These are phyloP conservation scores for Plotosus lineatus DNA, from an alignment of 2,113 vertebrate genomes.

Conservation along the genomic window DNA sequence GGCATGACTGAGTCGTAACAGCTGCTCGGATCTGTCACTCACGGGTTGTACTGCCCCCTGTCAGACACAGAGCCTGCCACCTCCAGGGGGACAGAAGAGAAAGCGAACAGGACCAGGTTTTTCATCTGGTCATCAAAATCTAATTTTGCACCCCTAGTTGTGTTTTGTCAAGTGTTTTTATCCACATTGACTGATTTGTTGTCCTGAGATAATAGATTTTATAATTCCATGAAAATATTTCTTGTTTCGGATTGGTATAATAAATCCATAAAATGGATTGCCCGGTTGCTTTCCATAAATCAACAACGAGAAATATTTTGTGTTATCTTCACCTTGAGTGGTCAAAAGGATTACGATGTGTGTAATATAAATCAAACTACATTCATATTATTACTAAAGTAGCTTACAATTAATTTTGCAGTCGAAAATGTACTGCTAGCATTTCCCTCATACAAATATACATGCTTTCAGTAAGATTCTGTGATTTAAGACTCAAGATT, in stretches of 20 bases:
- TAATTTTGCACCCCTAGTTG: neutral
- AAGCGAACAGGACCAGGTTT: neutral
- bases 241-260: too few species aligned
- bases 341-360: too few species aligned
- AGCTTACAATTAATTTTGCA: neutral
- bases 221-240: too few species aligned
- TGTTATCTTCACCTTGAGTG: too few species aligned
- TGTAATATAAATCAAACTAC: neutral
- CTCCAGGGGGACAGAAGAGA: constrained; percentile 48
- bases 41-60: constrained; percentile 57
- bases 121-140: neutral
- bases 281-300: too few species aligned
- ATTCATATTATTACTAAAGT: neutral
- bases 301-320: too few species aligned
- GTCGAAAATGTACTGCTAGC: neutral
- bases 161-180: too few species aligned
- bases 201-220: too few species aligned
- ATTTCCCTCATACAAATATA: too few species aligned
- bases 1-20: constrained; percentile 89
- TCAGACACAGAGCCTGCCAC: constrained; percentile 53
- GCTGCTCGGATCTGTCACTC: constrained; percentile 86
- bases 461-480: neutral
- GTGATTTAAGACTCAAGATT: neutral
- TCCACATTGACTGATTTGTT: too few species aligned
- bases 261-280: too few species aligned